A percentile compares a stretch with the other conserved stretches of the same genome.
Conservation (phyloP, 2,113 vertebrate species). For the Hassar affinis region DNA sequence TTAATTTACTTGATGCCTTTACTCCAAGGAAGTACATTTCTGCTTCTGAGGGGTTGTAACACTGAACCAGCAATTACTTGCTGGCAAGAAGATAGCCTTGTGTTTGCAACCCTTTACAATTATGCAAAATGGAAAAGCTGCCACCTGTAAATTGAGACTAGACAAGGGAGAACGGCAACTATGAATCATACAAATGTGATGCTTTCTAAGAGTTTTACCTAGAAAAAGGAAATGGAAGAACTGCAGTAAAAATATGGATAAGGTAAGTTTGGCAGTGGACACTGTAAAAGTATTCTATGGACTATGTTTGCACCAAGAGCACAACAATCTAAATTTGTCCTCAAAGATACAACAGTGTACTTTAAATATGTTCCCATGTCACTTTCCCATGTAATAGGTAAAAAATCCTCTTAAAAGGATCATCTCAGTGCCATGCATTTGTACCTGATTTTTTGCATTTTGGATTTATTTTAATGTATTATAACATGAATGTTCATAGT, state of each 20-base stretch:
- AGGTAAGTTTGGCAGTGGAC: background rate
- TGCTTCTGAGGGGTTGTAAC: background rate
- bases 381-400: background rate
- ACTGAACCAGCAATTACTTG: background rate
- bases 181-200: background rate
- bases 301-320: background rate
- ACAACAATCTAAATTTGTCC: background rate
- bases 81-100: background rate
- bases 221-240: background rate
- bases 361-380: background rate
- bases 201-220: background rate
- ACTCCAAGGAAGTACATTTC: background rate
- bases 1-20: background rate
- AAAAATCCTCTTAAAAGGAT: background rate
- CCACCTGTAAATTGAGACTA: slow-evolving; percentile 8
- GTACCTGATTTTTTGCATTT: background rate
- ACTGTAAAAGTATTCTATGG: background rate
- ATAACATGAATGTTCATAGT: background rate
- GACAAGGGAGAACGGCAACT: background rate
- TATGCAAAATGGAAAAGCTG: slow-evolving; percentile 7
- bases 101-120: background rate
- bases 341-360: background rate
- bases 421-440: background rate
- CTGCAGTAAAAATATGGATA: background rate
- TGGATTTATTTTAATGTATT: background rate